Evolutionary conservation across 2,797 vertebrate species (phyloP), one percentile per base, ranked within the genome.

Genomic region (Myotis findleyi): DNA sequence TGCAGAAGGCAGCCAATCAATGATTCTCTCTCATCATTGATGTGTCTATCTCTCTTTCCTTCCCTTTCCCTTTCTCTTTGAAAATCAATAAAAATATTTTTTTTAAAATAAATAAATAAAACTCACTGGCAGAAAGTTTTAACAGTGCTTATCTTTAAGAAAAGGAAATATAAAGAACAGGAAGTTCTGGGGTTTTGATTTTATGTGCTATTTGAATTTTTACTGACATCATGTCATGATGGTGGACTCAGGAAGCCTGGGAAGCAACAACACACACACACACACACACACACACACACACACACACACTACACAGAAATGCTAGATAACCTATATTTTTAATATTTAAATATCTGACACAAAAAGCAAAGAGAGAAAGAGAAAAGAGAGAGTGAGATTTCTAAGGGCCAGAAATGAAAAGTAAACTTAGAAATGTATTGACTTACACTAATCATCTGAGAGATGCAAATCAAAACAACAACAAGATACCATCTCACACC

Each of bases 91-190:
- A 59, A 59, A 59, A 59, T 59, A 59, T 59, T 13, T 59, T 27
- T 59, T 1, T 2, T 5, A 27, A 27, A 27, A 27, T 27, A 25
- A 59, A 59, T 59, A 59, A 59, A 59, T 59, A 20, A 88, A 53
- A 44, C 72, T 68, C 30, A 20, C 27, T 41, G 55, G 62, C 18
- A 96, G 55, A 85, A 90, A 51, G 23, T 79, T 72, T 85, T 64
- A 82, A 44, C 9, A 76, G 30, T 41, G 20, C 7, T 53, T 69
- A 51, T 80, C 7, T 66, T 83, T 49, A 84, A 47, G 49, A 33
- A 85, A 92, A 87, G 47, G 55, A 95, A 87, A 21, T 49, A 64
- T 49, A 69, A 89, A 87, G 53, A 75, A 44, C 2, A 36, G 25
- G 14, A 77, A 92, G 16, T 33, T 33, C 33, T 33, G 33, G 33